Conservation (phyloP, 1,140 invertebrate genomes). For the Aethina tumida region DNA sequence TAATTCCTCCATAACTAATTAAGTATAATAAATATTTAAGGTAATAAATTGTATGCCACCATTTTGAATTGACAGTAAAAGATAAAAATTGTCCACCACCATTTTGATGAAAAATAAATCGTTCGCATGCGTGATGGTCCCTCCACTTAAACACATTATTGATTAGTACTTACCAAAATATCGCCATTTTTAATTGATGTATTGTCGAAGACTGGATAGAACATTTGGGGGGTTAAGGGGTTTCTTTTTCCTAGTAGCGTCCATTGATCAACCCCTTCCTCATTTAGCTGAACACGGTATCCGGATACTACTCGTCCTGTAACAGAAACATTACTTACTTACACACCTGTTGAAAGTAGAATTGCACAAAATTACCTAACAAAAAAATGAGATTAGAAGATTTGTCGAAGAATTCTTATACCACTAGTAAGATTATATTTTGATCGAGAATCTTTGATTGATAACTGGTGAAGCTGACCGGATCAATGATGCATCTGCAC, state of each 20-base stretch:
- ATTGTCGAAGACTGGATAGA: slow-evolving; percentile 72
- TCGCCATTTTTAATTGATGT: slow-evolving; percentile 59
- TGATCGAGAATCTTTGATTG: no score
- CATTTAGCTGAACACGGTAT: slow-evolving; percentile 59
- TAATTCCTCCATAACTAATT: background rate
- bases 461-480: no score
- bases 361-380: background rate
- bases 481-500: no score
- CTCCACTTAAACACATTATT: slow-evolving; percentile 2
- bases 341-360: background rate
- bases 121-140: background rate
- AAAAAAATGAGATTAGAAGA: background rate
- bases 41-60: background rate
- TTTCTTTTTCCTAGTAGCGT: slow-evolving; percentile 80
- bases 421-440: no score
- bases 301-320: slow-evolving; percentile 76
- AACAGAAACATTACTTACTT: slow-evolving; percentile 20
- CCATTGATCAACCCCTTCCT: slow-evolving; percentile 58
- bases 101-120: background rate
- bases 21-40: no score
- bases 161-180: slow-evolving; percentile 46
- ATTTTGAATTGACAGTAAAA: background rate
- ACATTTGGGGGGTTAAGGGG: slow-evolving; percentile 91
- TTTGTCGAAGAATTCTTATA: background rate
- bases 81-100: background rate